Evolutionary conservation across 2,113 vertebrate species (phyloP).

Genomic region (Channa argus): DNA sequence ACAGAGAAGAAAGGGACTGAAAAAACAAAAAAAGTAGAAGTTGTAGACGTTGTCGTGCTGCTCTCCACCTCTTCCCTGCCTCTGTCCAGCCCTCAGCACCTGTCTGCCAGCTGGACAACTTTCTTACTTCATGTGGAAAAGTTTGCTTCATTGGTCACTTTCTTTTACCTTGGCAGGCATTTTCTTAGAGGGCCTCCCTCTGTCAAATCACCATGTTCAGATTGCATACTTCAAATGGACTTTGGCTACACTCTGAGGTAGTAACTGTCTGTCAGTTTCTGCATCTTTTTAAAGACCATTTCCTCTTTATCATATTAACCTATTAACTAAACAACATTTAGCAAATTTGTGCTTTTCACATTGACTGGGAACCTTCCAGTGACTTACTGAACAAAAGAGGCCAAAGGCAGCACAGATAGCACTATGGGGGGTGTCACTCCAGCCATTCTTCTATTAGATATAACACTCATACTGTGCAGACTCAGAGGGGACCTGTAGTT

Average conservation of each 20-base stretch:
- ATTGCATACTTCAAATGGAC: background rate
- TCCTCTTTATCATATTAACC: too few species aligned
- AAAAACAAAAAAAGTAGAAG: constrained; percentile 38
- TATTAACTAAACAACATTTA: too few species aligned
- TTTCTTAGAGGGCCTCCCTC: background rate
- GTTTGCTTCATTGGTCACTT: background rate
- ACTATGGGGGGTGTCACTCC: too few species aligned
- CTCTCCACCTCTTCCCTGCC: constrained; percentile 52
- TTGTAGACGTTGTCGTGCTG: constrained; percentile 32
- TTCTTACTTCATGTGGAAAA: constrained; percentile 18
- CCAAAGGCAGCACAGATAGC: too few species aligned
- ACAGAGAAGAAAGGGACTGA: constrained; percentile 34
- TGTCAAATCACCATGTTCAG: background rate
- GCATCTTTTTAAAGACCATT: background rate
- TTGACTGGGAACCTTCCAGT: too few species aligned
- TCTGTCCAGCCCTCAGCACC: constrained; percentile 60
- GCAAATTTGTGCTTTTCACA: too few species aligned
- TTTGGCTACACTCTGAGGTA: background rate
- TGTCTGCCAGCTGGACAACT: constrained; percentile 64
- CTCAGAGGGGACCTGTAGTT: too few species aligned
- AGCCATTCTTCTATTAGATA: too few species aligned
- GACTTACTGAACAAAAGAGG: too few species aligned
- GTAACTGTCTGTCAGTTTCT: too few species aligned
- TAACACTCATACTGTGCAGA: too few species aligned
- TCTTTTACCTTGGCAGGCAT: too few species aligned